Conservation (phyloP, 92 coral and sea anemone species). For the Umimayanthus kanabou region DNA sequence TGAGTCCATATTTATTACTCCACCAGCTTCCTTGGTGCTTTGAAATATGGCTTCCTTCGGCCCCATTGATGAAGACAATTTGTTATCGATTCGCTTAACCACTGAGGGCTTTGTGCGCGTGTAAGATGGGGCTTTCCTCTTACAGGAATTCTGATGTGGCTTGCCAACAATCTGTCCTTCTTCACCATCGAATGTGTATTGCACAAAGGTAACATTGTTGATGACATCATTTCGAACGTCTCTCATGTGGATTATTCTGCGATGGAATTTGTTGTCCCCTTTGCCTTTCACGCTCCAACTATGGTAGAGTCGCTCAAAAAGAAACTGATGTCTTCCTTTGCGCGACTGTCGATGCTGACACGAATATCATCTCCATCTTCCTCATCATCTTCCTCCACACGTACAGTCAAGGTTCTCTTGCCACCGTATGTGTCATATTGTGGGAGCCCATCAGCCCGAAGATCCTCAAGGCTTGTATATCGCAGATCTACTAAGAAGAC, state of each 20-base stretch:
- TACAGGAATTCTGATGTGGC: slow-evolving; percentile 21
- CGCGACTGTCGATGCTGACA: neutral
- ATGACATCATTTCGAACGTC: slow-evolving; percentile 33
- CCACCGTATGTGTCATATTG: slow-evolving; percentile 42
- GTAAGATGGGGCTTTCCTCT: neutral
- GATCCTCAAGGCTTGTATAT: slow-evolving; percentile 14
- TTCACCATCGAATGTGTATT: slow-evolving; percentile 27
- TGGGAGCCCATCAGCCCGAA: slow-evolving; percentile 51
- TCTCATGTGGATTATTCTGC: slow-evolving; percentile 42
- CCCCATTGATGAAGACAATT: slow-evolving; percentile 10
- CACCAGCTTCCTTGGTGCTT: too few species aligned
- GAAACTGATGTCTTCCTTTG: neutral
- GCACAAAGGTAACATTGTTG: slow-evolving; percentile 34
- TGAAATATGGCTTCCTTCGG: slow-evolving; percentile 25
- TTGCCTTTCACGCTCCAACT: slow-evolving; percentile 28
- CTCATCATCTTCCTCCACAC: neutral
- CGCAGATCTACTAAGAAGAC: slow-evolving; percentile 37
- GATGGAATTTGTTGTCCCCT: slow-evolving; percentile 39
- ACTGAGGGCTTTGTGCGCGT: slow-evolving; percentile 50
- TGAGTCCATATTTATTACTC: too few species aligned
- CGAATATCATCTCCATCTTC: neutral
- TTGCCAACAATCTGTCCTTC: slow-evolving; percentile 20
- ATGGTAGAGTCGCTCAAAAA: slow-evolving; percentile 46
- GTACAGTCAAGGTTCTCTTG: slow-evolving; percentile 30
- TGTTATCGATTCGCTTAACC: slow-evolving; percentile 6